phyloP scores from a whole-genome alignment of 1,140 invertebrate genomes.

The Anadara kagoshimensis region DNA sequence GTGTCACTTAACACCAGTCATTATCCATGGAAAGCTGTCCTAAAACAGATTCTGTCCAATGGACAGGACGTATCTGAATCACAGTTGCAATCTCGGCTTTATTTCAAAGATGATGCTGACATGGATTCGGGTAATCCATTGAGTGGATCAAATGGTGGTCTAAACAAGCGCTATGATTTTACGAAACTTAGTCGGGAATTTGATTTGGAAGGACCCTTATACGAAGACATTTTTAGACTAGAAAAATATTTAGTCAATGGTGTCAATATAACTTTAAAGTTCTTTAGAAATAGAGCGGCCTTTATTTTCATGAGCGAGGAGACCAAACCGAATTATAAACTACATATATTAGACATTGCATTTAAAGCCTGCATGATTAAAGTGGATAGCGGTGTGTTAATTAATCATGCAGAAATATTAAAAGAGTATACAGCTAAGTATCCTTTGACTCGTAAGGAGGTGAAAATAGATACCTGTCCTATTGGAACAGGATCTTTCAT shows the following conservation, averaged over 20 bases:
- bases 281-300: not conserved
- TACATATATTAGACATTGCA: constrained; percentile 3
- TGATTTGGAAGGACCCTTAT: constrained; percentile 15
- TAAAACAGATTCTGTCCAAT: constrained; percentile 17
- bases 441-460: not conserved
- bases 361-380: constrained; percentile 6
- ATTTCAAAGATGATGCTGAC: constrained; percentile 16
- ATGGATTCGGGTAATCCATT: constrained; percentile 3
- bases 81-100: constrained; percentile 10
- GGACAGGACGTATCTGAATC: not conserved
- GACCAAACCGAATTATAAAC: not conserved
- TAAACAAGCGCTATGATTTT: not conserved
- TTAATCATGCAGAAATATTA: constrained; percentile 5
- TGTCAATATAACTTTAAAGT: constrained; percentile 8
- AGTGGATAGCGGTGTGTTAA: constrained; percentile 5
- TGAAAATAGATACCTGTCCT: constrained; percentile 2
- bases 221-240: constrained; percentile 13
- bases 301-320: constrained; percentile 15
- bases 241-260: constrained; percentile 16
- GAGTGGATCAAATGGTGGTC: constrained; percentile 7
- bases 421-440: not conserved
- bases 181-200: constrained; percentile 11
- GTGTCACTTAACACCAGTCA: constrained; percentile 21
- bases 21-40: constrained; percentile 30
- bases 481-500: not conserved